Evolutionary conservation across 1,140 invertebrate genomes (phyloP).

Genomic region (Drepana arcuata): DNA sequence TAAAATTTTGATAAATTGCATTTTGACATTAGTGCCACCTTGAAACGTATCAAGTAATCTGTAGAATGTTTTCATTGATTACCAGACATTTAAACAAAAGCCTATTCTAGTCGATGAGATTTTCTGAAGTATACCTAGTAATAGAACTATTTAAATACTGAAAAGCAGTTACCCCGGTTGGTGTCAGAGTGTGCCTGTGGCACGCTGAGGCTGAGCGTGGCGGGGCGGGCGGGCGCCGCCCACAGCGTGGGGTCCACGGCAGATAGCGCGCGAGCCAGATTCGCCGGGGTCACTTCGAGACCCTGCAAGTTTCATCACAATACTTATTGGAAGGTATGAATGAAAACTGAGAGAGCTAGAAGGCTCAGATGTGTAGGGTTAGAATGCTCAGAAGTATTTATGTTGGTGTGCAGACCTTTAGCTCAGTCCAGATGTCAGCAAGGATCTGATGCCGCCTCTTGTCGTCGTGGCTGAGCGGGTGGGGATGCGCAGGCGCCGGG

Average conservation of each 20-base stretch:
- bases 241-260: slow-evolving; percentile 75
- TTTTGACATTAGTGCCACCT: too few species aligned
- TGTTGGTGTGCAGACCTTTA: slow-evolving; percentile 47
- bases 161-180: slow-evolving; percentile 28
- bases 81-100: too few species aligned
- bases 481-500: slow-evolving; percentile 44
- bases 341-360: not conserved
- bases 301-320: slow-evolving; percentile 40
- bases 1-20: slow-evolving; percentile 18
- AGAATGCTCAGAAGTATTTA: not conserved
- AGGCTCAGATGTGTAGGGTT: not conserved
- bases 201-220: slow-evolving; percentile 77
- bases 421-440: slow-evolving; percentile 74
- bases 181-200: slow-evolving; percentile 55
- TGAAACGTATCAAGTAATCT: too few species aligned
- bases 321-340: too few species aligned
- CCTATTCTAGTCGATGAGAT: too few species aligned
- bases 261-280: slow-evolving; percentile 72
- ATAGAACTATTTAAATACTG: not conserved
- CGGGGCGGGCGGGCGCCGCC: slow-evolving; percentile 75
- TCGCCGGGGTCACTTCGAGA: slow-evolving; percentile 73
- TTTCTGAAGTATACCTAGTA: too few species aligned
- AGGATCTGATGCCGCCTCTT: slow-evolving; percentile 74
- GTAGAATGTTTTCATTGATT: too few species aligned
- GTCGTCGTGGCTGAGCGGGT: slow-evolving; percentile 73